Conservation (phyloP, 1,140 invertebrate genomes). For the Hormaphis cornu region DNA sequence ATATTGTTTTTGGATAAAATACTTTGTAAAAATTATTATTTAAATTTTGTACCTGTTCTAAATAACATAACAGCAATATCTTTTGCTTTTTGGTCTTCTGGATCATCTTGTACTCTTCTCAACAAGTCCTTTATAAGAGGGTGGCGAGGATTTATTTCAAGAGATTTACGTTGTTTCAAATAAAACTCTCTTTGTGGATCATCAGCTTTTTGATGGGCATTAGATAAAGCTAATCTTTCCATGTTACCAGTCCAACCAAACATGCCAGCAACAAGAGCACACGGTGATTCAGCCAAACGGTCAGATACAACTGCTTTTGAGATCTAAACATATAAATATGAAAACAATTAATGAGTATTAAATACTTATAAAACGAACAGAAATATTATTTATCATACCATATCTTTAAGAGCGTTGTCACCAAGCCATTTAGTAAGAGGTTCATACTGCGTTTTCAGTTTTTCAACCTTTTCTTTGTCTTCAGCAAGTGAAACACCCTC, state of each 20-base stretch:
- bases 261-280: conserved; percentile 90
- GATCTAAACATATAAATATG: conserved; percentile 45
- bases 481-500: conserved; percentile 86
- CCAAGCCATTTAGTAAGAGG: conserved; percentile 85
- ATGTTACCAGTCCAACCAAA: conserved; percentile 99
- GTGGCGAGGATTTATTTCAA: conserved; percentile 97
- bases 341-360: conserved; percentile 36
- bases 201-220: conserved; percentile 92
- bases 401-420: conserved; percentile 74
- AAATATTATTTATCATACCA: conserved; percentile 49
- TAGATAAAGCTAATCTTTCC: conserved; percentile 91
- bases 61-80: conserved; percentile 87
- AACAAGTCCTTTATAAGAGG: conserved; percentile 88
- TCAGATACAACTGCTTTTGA: conserved; percentile 80
- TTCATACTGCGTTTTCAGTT: conserved; percentile 72
- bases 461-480: conserved; percentile 72
- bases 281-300: conserved; percentile 83
- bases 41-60: conserved; percentile 55
- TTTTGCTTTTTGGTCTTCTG: conserved; percentile 68
- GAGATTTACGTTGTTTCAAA: conserved; percentile 89
- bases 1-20: background rate
- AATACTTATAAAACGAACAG: background rate
- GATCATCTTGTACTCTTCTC: conserved; percentile 67
- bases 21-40: background rate
- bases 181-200: conserved; percentile 88